Percentiles rank a stretch among this genome's conserved stretches.
Conservation (phyloP, 2,113 vertebrate species). For the Lophochroa leadbeateri region DNA sequence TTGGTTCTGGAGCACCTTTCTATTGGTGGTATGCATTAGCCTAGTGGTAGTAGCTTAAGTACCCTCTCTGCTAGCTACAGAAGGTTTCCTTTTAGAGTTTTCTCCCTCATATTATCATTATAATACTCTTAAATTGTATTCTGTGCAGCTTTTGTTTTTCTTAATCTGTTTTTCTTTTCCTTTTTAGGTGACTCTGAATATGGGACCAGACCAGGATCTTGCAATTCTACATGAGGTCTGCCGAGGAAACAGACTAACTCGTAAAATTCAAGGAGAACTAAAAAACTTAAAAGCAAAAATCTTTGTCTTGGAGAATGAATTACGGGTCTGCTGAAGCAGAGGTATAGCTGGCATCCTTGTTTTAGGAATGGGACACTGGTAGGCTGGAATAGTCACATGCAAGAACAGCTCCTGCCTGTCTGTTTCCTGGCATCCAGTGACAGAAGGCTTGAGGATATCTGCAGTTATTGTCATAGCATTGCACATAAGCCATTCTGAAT, state of each 20-base stretch:
- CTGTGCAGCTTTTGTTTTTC: background rate
- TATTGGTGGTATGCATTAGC: background rate
- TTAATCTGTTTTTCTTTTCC: background rate
- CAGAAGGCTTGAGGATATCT: background rate
- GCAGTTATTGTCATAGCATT: background rate
- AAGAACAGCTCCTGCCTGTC: background rate
- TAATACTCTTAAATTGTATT: background rate
- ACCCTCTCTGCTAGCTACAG: background rate
- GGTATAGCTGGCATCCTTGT: background rate
- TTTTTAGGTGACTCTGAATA: conserved; percentile 81
- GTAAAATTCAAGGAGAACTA: conserved; percentile 88
- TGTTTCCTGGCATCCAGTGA: background rate
- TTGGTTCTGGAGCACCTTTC: background rate
- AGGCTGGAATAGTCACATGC: background rate
- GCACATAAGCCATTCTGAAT: background rate
- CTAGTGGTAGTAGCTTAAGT: background rate
- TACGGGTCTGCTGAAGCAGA: conserved; percentile 80
- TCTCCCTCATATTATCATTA: background rate
- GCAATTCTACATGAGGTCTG: conserved; percentile 87
- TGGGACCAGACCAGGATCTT: conserved; percentile 88
- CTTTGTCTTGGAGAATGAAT: conserved; percentile 87
- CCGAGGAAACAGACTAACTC: conserved; percentile 84
- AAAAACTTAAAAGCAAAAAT: conserved; percentile 90
- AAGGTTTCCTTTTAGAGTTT: background rate
- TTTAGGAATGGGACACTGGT: background rate